phyloP scores from a whole-genome alignment of 2,888 invertebrate species.

The Autographa pulchrina region DNA sequence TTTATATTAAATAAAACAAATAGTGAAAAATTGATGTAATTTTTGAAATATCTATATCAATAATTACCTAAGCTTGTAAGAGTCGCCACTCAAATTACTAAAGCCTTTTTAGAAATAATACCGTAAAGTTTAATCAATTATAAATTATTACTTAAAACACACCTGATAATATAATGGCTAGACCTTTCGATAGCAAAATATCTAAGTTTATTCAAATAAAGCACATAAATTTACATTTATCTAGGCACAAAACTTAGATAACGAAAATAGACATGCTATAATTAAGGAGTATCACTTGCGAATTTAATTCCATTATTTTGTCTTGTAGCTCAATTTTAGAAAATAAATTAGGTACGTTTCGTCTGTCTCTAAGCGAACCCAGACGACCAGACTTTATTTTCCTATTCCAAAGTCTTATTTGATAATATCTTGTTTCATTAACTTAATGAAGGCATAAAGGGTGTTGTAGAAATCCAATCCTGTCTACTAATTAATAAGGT shows the following conservation, averaged over 20 bases:
- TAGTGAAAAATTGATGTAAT: background rate
- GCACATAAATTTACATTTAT: slow-evolving; percentile 49
- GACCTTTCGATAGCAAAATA: slow-evolving; percentile 2
- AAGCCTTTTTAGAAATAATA: background rate
- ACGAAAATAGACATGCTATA: slow-evolving; percentile 57
- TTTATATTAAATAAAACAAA: background rate
- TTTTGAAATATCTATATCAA: no score
- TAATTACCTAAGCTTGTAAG: background rate
- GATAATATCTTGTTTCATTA: slow-evolving; percentile 83
- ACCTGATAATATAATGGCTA: slow-evolving; percentile 15
- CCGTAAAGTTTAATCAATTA: background rate
- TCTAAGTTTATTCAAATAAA: slow-evolving; percentile 26
- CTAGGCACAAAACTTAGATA: slow-evolving; percentile 44
- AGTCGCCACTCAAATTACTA: background rate
- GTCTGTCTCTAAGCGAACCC: slow-evolving; percentile 53
- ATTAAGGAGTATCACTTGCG: slow-evolving; percentile 57
- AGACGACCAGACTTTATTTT: slow-evolving; percentile 63
- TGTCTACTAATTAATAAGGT: slow-evolving; percentile 76
- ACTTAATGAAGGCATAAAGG: slow-evolving; percentile 82
- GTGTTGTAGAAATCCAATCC: slow-evolving; percentile 75
- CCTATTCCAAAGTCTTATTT: slow-evolving; percentile 70
- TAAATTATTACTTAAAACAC: background rate
- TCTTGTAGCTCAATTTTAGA: slow-evolving; percentile 64
- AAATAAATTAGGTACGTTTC: slow-evolving; percentile 71
- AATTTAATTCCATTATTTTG: slow-evolving; percentile 60